phyloP scores from a whole-genome alignment of 2,113 vertebrate species.

The Axis porcinus region DNA sequence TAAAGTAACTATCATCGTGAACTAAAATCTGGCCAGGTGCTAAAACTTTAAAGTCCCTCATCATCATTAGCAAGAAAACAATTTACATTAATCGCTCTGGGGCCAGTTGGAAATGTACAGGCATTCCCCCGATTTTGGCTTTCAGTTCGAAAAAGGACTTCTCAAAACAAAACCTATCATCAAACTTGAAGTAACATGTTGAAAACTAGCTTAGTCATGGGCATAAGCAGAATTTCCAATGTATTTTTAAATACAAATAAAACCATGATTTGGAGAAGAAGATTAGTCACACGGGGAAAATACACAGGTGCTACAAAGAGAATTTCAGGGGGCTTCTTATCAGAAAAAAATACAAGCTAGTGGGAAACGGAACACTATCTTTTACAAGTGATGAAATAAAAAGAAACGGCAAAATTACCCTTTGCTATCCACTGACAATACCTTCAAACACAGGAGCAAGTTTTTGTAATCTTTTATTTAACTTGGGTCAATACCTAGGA shows the following conservation, averaged over 20 bases:
- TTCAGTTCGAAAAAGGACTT: background rate
- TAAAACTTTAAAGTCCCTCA: conserved; percentile 77
- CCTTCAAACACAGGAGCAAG: background rate
- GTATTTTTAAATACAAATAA: conserved; percentile 76
- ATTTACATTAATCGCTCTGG: background rate
- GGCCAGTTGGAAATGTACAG: background rate
- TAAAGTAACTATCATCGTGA: conserved; percentile 93
- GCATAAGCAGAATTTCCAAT: conserved; percentile 69
- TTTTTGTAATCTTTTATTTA: background rate
- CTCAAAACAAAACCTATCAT: conserved; percentile 44
- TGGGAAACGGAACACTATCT: background rate
- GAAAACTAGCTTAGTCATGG: conserved; percentile 62
- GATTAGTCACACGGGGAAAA: background rate
- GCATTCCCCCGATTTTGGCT: background rate
- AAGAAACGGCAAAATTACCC: background rate
- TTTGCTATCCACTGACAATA: background rate
- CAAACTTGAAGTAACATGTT: background rate
- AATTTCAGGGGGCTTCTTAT: background rate
- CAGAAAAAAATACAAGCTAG: background rate
- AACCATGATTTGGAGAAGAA: background rate
- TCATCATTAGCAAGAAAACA: background rate
- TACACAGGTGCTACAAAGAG: background rate
- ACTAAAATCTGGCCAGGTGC: conserved; percentile 88
- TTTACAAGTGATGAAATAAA: background rate
- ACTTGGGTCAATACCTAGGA: background rate